These are phyloP conservation scores for Pseudanteris insignis DNA, from an alignment of 2,888 invertebrate species.

Conservation along the genomic window DNA sequence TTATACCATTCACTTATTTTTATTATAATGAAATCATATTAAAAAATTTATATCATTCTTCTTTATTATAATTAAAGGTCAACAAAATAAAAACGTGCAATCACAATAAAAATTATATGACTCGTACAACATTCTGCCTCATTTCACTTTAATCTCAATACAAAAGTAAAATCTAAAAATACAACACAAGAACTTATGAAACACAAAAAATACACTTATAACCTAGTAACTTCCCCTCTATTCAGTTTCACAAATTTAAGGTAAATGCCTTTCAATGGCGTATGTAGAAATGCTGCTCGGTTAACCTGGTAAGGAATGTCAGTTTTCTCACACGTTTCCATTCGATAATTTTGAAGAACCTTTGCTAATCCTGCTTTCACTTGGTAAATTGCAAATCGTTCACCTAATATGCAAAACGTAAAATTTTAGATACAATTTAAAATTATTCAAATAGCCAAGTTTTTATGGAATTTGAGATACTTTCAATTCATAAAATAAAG, in stretches of 20 bases:
- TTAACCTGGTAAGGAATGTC: conserved; percentile 47
- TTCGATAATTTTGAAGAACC: conserved; percentile 54
- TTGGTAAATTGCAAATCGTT: conserved; percentile 54
- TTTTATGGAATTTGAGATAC: background rate
- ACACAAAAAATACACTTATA: too few relatives aligned
- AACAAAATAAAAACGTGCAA: too few relatives aligned
- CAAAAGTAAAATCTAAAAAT: too few relatives aligned
- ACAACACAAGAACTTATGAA: too few relatives aligned
- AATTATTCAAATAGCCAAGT: background rate
- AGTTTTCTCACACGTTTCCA: conserved; percentile 55
- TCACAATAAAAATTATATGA: too few relatives aligned
- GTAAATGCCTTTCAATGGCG: conserved; percentile 51
- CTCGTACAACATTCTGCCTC: too few relatives aligned
- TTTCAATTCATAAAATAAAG: too few relatives aligned
- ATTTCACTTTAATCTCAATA: too few relatives aligned
- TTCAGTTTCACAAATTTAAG: conserved; percentile 50
- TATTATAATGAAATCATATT: too few relatives aligned
- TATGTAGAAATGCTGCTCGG: conserved; percentile 44
- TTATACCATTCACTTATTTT: too few relatives aligned
- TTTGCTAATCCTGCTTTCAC: conserved; percentile 59
- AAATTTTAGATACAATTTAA: background rate
- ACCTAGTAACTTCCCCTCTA: conserved; percentile 12
- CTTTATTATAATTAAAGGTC: too few relatives aligned
- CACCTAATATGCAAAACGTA: conserved; percentile 42
- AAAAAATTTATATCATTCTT: too few relatives aligned